A percentile compares a stretch with the other conserved stretches of the same genome.
Evolutionary conservation across 2,888 invertebrate genomes (phyloP).

Genomic region (Agrotis puta): DNA sequence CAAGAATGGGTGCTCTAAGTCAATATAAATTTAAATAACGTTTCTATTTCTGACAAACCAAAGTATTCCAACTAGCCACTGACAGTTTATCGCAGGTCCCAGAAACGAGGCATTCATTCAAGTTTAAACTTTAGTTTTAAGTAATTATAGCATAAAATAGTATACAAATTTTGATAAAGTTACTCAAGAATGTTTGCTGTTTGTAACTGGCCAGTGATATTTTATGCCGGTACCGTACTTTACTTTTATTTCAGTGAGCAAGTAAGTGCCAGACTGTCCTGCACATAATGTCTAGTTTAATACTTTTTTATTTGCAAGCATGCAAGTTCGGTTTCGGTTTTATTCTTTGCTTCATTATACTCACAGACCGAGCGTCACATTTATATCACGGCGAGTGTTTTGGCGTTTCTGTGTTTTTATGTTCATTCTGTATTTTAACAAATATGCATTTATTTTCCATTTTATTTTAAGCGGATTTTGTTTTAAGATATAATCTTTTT

Average conservation of each 20-base stretch:
- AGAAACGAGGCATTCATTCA: neutral
- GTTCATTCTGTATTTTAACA: too few species aligned
- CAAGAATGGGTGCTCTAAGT: too few species aligned
- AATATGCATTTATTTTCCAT: too few species aligned
- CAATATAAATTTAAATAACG: neutral
- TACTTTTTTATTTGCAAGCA: constrained; percentile 6
- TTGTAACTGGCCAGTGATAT: neutral
- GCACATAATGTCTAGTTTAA: constrained; percentile 27
- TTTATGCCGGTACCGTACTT: constrained; percentile 11
- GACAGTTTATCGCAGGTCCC: neutral
- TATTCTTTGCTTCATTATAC: constrained; percentile 14
- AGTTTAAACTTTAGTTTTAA: neutral
- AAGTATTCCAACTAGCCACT: neutral
- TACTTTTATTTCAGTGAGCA: constrained; percentile 26
- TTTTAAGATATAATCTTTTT: too few species aligned
- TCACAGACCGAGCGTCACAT: neutral
- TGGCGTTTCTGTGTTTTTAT: neutral
- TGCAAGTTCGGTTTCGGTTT: constrained; percentile 25
- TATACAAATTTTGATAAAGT: neutral
- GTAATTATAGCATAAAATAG: neutral
- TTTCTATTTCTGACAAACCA: neutral
- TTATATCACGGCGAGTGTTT: neutral
- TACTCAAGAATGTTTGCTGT: neutral
- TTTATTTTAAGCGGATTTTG: too few species aligned
- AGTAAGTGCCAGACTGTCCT: constrained; percentile 21